These are phyloP conservation scores for Microplitis deprimator DNA, from an alignment of 2,888 invertebrate genomes.

Conservation along the genomic window DNA sequence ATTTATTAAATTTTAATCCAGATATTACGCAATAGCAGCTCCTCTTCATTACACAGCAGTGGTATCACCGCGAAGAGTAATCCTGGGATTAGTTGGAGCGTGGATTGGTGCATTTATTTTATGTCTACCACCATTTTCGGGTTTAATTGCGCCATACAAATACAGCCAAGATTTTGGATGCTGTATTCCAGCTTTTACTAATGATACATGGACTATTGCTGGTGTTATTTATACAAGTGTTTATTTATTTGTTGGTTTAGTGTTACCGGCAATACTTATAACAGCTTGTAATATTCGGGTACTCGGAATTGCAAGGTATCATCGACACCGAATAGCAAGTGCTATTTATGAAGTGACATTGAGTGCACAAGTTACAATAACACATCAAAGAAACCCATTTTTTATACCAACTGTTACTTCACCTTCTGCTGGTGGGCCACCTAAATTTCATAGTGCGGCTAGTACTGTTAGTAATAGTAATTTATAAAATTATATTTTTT, in stretches of 20 bases:
- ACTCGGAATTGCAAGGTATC: slow-evolving; percentile 76
- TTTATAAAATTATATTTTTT: neutral
- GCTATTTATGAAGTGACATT: slow-evolving; percentile 89
- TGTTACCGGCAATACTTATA: slow-evolving; percentile 80
- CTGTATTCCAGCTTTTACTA: slow-evolving; percentile 79
- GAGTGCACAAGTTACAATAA: slow-evolving; percentile 87
- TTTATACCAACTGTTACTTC: slow-evolving; percentile 80
- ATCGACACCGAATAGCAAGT: slow-evolving; percentile 86
- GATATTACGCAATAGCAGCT: slow-evolving; percentile 85
- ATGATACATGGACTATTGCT: slow-evolving; percentile 73
- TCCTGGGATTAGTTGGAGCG: slow-evolving; percentile 78
- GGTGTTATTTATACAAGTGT: slow-evolving; percentile 78
- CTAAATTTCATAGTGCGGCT: slow-evolving; percentile 66
- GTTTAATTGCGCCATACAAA: slow-evolving; percentile 73
- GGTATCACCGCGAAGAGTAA: slow-evolving; percentile 81
- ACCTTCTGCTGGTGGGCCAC: slow-evolving; percentile 71
- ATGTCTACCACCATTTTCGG: slow-evolving; percentile 78
- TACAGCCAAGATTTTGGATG: slow-evolving; percentile 76
- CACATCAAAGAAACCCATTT: slow-evolving; percentile 86
- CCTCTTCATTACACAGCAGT: slow-evolving; percentile 85
- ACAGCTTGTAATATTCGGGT: slow-evolving; percentile 82
- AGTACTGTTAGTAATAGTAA: slow-evolving; percentile 58
- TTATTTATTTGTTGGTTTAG: slow-evolving; percentile 78
- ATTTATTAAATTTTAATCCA: slow-evolving; percentile 41
- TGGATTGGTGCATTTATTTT: slow-evolving; percentile 79